Evolutionary conservation across 2,797 vertebrate genomes (phyloP), one percentile per base, ranked within the genome.

Genomic region (Epinephelus coioides): DNA sequence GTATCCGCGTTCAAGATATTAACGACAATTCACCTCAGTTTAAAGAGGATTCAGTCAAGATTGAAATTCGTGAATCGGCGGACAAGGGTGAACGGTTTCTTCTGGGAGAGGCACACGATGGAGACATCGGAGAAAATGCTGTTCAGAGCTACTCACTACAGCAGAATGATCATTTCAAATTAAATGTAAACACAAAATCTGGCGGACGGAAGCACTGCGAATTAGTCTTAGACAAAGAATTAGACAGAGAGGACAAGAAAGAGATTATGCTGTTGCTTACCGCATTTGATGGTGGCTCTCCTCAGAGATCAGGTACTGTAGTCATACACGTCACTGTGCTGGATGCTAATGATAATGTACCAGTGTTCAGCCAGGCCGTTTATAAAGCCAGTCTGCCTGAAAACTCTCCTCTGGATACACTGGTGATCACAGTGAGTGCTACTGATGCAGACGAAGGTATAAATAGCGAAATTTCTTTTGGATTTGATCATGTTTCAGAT

Each of bases 1-100:
- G 79, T 49, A 68, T 96, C 14, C 92, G 94, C 50, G 88, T 96
- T 49, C 72, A 87, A 2, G 96, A 96, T 67, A 85, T 96, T n/a
- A 96, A 96, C 77, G 96, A 96, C 21, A 95, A 96, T 53, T 70
- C 86, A 2, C 96, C 96, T 0, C 86, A 86, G 19, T 96, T 95
- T 80, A 83, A 90, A 6, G 91, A 91, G 11, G 90, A 93, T 0
- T 82, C 88, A 6, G 73, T 95, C 1, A 79, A 67, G 23, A 23
- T 94, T 0, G 94, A 95, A 83, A 95, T 95, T 0, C 3, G 0
- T 0, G 93, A 95, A 0, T 92, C 80, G 0, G 66, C 91, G 5
- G 25, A 0, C 0, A 92, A 64, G 14, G 94, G 93, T 30, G 81
- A n/a, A n/a, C 91, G 85, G 0, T 94, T 78, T 78, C 50, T 73